Conservation (phyloP, 2,888 invertebrate species). For the Hyles lineata region DNA sequence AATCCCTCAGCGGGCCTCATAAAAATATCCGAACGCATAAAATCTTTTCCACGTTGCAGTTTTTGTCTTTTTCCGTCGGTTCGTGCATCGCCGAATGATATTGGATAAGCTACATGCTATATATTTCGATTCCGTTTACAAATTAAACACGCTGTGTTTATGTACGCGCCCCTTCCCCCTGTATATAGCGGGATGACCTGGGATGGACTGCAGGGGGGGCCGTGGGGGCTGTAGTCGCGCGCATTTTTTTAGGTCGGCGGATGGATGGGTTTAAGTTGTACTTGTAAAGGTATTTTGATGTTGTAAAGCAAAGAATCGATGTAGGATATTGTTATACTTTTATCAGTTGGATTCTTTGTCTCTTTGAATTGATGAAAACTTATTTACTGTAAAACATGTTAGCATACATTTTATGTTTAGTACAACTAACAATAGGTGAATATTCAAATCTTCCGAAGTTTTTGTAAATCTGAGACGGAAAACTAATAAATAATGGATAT, state of each 20-base stretch:
- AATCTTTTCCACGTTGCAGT: conserved; percentile 53
- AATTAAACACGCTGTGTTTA: conserved; percentile 74
- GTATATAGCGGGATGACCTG: conserved; percentile 31
- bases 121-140: conserved; percentile 73
- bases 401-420: too few relatives aligned
- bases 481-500: too few relatives aligned
- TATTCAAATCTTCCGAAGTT: too few relatives aligned
- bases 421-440: too few relatives aligned
- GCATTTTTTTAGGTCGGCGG: not conserved
- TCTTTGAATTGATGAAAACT: too few relatives aligned
- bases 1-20: conserved; percentile 46
- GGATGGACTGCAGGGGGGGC: conserved; percentile 26
- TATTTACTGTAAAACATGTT: too few relatives aligned
- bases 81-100: conserved; percentile 60
- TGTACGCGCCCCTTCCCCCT: conserved; percentile 48
- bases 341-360: too few relatives aligned
- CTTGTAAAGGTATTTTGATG: too few relatives aligned
- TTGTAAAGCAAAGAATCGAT: too few relatives aligned
- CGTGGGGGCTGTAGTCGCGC: conserved; percentile 2
- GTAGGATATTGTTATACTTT: too few relatives aligned
- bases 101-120: conserved; percentile 64
- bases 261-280: not conserved
- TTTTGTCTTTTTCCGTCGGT: conserved; percentile 44
- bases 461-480: too few relatives aligned
- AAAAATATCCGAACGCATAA: conserved; percentile 63